phyloP scores from a whole-genome alignment of 2,888 invertebrate genomes.

The Drosophila niveifrons region DNA sequence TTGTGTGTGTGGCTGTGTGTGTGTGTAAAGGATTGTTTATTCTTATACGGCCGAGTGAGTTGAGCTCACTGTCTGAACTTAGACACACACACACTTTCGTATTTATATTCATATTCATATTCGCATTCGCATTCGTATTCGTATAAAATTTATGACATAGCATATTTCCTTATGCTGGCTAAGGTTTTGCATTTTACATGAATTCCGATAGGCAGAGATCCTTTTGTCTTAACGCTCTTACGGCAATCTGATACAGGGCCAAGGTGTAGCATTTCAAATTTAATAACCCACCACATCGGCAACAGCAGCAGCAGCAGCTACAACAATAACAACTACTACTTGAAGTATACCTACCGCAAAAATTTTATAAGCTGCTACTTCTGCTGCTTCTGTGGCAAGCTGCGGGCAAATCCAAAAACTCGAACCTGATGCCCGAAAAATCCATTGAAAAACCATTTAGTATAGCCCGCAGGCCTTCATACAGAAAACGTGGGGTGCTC shows the following conservation, averaged over 20 bases:
- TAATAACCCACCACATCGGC: conserved; percentile 65
- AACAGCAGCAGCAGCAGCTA: conserved; percentile 31
- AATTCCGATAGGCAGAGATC: conserved; percentile 58
- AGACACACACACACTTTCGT: conserved; percentile 18
- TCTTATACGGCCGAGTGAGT: conserved; percentile 42
- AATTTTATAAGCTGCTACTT: conserved; percentile 61
- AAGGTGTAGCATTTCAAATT: conserved; percentile 80
- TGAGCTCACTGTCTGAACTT: conserved; percentile 41
- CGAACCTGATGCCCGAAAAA: conserved; percentile 39
- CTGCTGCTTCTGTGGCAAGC: conserved; percentile 36
- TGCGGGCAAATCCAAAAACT: conserved; percentile 47
- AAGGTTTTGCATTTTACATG: conserved; percentile 72
- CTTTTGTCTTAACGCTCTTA: conserved; percentile 71
- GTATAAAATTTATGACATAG: conserved; percentile 76
- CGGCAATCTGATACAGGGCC: conserved; percentile 71
- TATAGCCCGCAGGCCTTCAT: conserved; percentile 31
- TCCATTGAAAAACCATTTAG: conserved; percentile 79
- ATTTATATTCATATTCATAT: conserved; percentile 20
- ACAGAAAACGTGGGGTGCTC: background rate
- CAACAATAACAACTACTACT: conserved; percentile 14
- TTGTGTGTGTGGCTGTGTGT: conserved; percentile 10
- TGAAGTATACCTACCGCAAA: conserved; percentile 50
- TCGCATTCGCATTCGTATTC: conserved; percentile 48
- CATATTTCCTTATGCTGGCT: conserved; percentile 73
- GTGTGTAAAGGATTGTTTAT: conserved; percentile 69